Base-by-base conservation (phyloP, 2,113 vertebrate species). In the Ifrita kowaldi region DNA sequence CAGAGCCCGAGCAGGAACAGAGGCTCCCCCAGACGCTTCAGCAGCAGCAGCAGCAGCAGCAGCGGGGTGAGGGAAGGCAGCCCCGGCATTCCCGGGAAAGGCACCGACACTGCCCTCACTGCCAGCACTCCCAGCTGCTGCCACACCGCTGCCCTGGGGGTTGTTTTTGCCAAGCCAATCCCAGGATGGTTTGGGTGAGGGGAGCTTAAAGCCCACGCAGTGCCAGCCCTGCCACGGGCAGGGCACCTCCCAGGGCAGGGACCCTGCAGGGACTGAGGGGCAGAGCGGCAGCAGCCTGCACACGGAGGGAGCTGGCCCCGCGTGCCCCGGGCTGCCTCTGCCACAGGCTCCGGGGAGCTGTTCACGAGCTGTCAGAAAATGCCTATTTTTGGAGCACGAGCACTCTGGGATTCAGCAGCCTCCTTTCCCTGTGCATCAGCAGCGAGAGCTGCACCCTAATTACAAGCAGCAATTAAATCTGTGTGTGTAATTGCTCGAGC, bases 361-460 rank as follows among this genome's bases (percentile, higher is more conserved):
- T 30, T 90, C 79, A 69, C 46, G 32, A 65, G 85, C 69, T 94
- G 95, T 92, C 95, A 96, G 11, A 53, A 80, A 95, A 87, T 73
- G 63, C 62, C 94, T 93, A 92, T 92, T 96, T 82, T 65, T 88
- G 55, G 90, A 71, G 82, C 77, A 37, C 7, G 10, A 63, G 60
- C 82, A 15, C 71, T 90, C 39, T 68, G 5, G 1, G 65, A 77
- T 60, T 71, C 87, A 83, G 82, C 90, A 37, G 41, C 75, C 77
- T 73, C 75, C 77, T 50, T 44, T 53, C 82, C 62, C n/a, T 13
- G 37, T 33, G 71, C 79, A 37, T 57, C 75, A 46, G 84, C 87
- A 87, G 15, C 10, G 77, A 63, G 73, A 87, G 62, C 6, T 57
- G 78, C 70, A 53, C 16, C n/a, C 2, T 3, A 46, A 73, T 64